These are phyloP conservation scores for Zosterops borbonicus DNA, from an alignment of 2,113 vertebrate species.

Conservation along the genomic window DNA sequence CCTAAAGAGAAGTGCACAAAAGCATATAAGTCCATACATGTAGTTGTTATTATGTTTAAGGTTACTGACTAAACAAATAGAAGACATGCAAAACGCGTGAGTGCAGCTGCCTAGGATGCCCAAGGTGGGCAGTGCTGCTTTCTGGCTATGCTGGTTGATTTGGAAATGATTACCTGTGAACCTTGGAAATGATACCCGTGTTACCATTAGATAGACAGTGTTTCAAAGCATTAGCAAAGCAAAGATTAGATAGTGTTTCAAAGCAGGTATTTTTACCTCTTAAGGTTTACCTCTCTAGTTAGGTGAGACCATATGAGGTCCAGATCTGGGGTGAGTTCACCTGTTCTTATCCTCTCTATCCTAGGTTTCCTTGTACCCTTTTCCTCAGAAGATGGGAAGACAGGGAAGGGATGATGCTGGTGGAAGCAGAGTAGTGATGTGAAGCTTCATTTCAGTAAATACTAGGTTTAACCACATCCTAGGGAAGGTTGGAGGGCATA, in stretches of 20 bases:
- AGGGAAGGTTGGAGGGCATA: not conserved
- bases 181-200: not conserved
- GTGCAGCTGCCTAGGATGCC: not conserved
- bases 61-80: not conserved
- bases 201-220: not conserved
- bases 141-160: not conserved
- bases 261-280: not conserved
- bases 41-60: not conserved
- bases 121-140: not conserved
- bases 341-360: not conserved
- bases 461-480: not conserved
- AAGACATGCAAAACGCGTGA: not conserved
- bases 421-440: not conserved
- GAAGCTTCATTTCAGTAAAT: not conserved
- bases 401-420: not conserved
- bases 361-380: not conserved
- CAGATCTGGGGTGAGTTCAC: not conserved
- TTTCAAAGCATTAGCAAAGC: not conserved
- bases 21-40: fast-evolving
- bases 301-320: not conserved
- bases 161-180: not conserved
- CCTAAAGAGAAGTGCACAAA: not conserved
- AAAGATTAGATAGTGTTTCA: not conserved
- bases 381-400: not conserved
- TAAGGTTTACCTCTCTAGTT: not conserved